Evolutionary conservation across 1,140 invertebrate genomes (phyloP), one percentile per base, ranked within the genome.

Genomic region (Lepidurus packardi): DNA sequence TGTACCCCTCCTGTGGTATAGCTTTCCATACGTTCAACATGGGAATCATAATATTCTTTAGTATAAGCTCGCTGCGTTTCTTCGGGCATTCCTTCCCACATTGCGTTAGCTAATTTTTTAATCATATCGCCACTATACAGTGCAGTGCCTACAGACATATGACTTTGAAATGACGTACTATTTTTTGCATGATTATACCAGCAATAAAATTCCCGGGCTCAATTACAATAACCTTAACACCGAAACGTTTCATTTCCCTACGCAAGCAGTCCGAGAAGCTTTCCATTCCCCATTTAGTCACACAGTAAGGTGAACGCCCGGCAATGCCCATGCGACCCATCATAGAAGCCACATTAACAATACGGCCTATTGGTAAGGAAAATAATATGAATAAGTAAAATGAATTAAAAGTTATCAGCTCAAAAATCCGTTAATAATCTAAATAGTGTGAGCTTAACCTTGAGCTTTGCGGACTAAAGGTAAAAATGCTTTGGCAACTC

Each of bases 131-230:
- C 91, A 47, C 81, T 80, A 73, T 81, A 83, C 7, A 83, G 34
- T 11, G 80, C 78, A 24, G 82, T 83, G 6, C 77, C 82, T 82
- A 75, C 24, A 74, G 44, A 25, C 7, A 42, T 7, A 77, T 77
- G 9, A 75, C 0, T 24, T 79, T 4, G 13, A 45, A 74, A 11
- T 34, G 0, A 34, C 34, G 74, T 13, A 75, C 41, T 24, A 1
- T 0, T 9, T 43, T 24, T 41, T 25, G 43, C 13, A 74, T 93
- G 1, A 89, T 89, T 80, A 89, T 92, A 82, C 92, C 92, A 8
- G 92, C 90, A 1, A 92, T 89, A 81, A 91, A 92, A 85, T 93
- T 91, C 74, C 92, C 92, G 47, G 94, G 92, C 81, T 94, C 93
- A 74, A 96, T 91, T 21, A 95, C 89, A 85, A 81, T 91, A 87